Evolutionary conservation across 1,140 invertebrate genomes (phyloP).

Genomic region (Pentalonia nigronervosa): DNA sequence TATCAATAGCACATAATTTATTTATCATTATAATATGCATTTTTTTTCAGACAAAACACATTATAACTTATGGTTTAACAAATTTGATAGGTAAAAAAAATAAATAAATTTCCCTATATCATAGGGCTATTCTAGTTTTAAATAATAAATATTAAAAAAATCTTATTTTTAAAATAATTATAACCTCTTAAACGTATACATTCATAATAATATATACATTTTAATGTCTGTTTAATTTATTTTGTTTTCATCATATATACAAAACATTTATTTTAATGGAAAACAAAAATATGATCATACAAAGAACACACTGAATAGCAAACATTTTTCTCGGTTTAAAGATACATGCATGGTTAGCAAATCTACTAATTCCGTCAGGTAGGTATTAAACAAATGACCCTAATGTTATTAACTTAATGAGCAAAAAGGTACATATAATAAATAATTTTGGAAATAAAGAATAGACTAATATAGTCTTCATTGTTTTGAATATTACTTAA

Average conservation of each 20-base stretch:
- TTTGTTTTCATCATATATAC: conserved; percentile 26
- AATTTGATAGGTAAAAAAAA: conserved; percentile 56
- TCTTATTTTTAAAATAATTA: conserved; percentile 54
- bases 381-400: conserved; percentile 1
- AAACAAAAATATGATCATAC: conserved; percentile 30
- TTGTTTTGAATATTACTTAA: not conserved
- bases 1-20: conserved; percentile 47
- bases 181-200: conserved; percentile 56
- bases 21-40: conserved; percentile 38
- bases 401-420: conserved; percentile 40
- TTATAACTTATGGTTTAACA: conserved; percentile 48
- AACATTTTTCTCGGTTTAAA: not conserved
- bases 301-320: not conserved
- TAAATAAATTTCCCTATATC: conserved; percentile 42
- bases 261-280: not conserved
- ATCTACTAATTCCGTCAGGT: not conserved
- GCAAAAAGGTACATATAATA: conserved; percentile 44
- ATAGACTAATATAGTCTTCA: not conserved
- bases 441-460: not conserved
- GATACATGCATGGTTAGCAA: not conserved
- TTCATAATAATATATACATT: conserved; percentile 49
- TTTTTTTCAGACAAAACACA: conserved; percentile 25
- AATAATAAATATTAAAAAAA: conserved; percentile 56
- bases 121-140: conserved; percentile 46
- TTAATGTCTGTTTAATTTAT: conserved; percentile 35